phyloP scores from a whole-genome alignment of 2,797 vertebrate genomes.

The Sebastes taczanowskii region DNA sequence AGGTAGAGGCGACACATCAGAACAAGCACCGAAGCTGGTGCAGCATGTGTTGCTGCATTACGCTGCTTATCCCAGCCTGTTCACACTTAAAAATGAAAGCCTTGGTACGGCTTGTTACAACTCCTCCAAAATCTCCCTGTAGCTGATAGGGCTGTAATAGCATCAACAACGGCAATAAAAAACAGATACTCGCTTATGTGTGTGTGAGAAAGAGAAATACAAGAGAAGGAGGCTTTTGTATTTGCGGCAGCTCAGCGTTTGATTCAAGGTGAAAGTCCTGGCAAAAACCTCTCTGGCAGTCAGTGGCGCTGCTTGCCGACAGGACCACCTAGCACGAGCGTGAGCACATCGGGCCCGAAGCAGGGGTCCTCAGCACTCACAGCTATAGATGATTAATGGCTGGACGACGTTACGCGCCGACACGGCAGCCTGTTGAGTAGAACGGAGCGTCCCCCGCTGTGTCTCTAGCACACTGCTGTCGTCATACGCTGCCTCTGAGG shows the following conservation, averaged over 20 bases:
- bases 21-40: conserved; percentile 1
- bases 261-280: conserved; percentile 70
- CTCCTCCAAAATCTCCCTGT: conserved; percentile 34
- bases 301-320: conserved; percentile 39
- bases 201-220: conserved; percentile 20
- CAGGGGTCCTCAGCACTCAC: conserved; percentile 52
- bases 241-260: conserved; percentile 46
- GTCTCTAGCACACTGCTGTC: conserved; percentile 21
- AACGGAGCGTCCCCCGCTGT: conserved; percentile 59
- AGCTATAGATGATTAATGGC: conserved; percentile 76
- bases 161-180: conserved; percentile 62
- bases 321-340: conserved; percentile 77
- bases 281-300: conserved; percentile 45
- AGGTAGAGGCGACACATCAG: conserved; percentile 27
- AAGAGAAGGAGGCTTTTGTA: conserved; percentile 51
- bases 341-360: conserved; percentile 56
- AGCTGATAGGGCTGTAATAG: conserved; percentile 44
- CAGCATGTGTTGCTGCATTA: conserved; percentile 40
- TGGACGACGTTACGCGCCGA: conserved; percentile 59
- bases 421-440: conserved; percentile 34
- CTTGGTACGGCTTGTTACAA: conserved; percentile 47
- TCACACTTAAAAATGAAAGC: conserved; percentile 63
- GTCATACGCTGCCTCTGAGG: conserved; percentile 23
- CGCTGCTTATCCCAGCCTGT: conserved; percentile 48
- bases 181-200: conserved; percentile 32